Percentiles rank a stretch among this genome's conserved stretches.
These are phyloP conservation scores for Labeo calbasu DNA, from an alignment of 2,797 vertebrate genomes.

Conservation along the genomic window DNA sequence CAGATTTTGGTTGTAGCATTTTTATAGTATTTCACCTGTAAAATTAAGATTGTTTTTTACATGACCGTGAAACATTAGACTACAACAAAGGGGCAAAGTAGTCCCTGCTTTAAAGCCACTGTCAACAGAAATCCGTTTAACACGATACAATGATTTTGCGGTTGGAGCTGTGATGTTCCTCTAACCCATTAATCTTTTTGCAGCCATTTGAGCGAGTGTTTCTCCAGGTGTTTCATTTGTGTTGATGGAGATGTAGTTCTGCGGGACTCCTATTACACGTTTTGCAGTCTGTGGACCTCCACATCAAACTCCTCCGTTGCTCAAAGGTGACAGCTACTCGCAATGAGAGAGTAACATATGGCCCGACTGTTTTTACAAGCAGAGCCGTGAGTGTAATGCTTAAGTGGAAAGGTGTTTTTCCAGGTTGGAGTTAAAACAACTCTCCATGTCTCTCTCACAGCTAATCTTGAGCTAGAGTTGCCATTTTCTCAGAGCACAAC, in stretches of 20 bases:
- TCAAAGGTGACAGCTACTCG: slow-evolving; percentile 39
- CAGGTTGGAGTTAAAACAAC: slow-evolving; percentile 30
- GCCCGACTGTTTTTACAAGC: slow-evolving; percentile 25
- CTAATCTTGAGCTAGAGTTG: not conserved
- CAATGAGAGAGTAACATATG: slow-evolving; percentile 13
- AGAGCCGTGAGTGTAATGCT: slow-evolving; percentile 16
- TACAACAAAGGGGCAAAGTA: not conserved
- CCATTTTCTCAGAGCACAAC: slow-evolving; percentile 27
- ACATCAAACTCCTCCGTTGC: slow-evolving; percentile 31
- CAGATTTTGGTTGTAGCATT: not conserved
- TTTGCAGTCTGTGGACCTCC: slow-evolving; percentile 18
- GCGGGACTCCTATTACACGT: slow-evolving; percentile 12
- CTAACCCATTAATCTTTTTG: slow-evolving; percentile 39
- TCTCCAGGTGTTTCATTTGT: slow-evolving; percentile 41
- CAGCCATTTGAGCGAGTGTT: slow-evolving; percentile 30
- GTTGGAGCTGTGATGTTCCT: not conserved
- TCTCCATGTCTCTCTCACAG: not conserved
- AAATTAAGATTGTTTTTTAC: not conserved
- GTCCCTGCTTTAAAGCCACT: not conserved
- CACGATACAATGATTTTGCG: slow-evolving; percentile 4
- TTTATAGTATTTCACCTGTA: too few species aligned
- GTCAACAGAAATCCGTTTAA: slow-evolving; percentile 21
- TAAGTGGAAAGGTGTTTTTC: slow-evolving; percentile 36
- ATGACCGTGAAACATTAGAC: not conserved
- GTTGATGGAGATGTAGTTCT: slow-evolving; percentile 55